phyloP scores from a whole-genome alignment of 2,113 vertebrate species.

The Phalacrocorax pelagicus region DNA sequence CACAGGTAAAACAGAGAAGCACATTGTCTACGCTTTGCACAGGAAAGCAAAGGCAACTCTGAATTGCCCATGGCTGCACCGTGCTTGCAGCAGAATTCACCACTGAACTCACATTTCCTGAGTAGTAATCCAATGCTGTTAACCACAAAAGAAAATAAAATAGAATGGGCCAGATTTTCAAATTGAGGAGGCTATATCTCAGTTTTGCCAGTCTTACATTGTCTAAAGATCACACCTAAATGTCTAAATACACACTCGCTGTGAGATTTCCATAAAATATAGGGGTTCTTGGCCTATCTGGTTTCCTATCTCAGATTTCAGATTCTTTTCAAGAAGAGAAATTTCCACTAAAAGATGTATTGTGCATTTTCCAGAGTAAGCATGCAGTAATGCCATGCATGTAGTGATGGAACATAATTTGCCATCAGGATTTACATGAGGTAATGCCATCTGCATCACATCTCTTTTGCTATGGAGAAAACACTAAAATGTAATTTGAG shows the following conservation, averaged over 20 bases:
- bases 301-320: not conserved
- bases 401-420: not conserved
- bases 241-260: not conserved
- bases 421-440: slow-evolving; percentile 20
- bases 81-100: not conserved
- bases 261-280: not conserved
- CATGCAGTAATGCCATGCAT: not conserved
- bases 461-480: not conserved
- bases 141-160: not conserved
- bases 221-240: not conserved
- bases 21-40: not conserved
- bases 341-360: not conserved
- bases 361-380: slow-evolving; percentile 8
- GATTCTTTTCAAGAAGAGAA: not conserved
- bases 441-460: slow-evolving; percentile 36
- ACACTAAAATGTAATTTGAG: not conserved
- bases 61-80: not conserved
- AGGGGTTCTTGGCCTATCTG: not conserved
- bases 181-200: not conserved
- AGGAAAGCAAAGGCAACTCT: not conserved
- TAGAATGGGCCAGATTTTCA: not conserved
- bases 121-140: not conserved
- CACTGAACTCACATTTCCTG: not conserved
- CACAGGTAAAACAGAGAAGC: not conserved
- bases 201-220: not conserved